Evolutionary conservation across 2,888 invertebrate species (phyloP).

Genomic region (Serripes groenlandicus): DNA sequence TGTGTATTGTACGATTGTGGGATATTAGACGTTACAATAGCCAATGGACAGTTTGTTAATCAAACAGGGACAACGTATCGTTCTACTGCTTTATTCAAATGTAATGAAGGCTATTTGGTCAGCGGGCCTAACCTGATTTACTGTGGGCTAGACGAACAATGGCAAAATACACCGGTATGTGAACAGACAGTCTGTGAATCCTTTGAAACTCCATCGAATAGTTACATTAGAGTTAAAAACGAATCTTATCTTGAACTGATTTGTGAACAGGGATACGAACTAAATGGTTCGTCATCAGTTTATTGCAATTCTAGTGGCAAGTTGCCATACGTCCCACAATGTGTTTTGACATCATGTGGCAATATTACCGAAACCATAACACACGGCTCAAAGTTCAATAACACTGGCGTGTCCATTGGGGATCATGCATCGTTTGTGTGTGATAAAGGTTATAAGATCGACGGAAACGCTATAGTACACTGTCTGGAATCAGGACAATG

Average conservation of each 20-base stretch:
- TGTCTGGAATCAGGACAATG: background rate
- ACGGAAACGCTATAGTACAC: background rate
- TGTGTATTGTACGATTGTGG: background rate
- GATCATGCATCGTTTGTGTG: background rate
- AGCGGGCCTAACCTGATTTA: background rate
- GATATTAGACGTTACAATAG: background rate
- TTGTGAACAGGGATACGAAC: background rate
- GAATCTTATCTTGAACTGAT: background rate
- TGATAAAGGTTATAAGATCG: background rate
- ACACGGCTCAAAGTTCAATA: background rate
- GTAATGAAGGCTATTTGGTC: background rate
- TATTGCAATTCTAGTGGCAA: background rate
- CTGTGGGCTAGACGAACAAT: background rate
- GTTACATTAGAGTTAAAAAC: background rate
- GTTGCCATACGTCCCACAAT: background rate
- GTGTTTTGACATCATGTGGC: background rate
- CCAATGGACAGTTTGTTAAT: background rate
- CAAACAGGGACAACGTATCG: background rate
- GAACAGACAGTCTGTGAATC: background rate
- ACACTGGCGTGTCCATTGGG: background rate
- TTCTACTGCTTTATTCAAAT: background rate
- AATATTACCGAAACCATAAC: background rate
- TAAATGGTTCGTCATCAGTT: background rate
- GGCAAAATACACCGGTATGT: background rate
- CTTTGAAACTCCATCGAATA: background rate